Percentiles rank a stretch among this genome's conserved stretches.
Conservation (phyloP, 64 coral and sea anemone genomes). For the Catalaphyllia jardinei region DNA sequence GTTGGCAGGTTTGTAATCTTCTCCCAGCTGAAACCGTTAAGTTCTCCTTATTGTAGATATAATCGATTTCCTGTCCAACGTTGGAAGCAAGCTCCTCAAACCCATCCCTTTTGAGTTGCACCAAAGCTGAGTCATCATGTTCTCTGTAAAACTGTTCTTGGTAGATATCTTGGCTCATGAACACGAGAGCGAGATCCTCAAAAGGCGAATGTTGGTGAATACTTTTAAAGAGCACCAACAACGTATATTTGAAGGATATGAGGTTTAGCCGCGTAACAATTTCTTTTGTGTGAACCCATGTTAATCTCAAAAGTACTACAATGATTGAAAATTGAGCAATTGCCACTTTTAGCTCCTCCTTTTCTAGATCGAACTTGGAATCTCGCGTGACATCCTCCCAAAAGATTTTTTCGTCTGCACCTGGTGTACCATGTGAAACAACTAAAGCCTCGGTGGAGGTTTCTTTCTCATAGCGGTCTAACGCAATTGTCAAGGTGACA, state of each 20-base stretch:
- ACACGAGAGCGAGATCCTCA: slow-evolving; percentile 21
- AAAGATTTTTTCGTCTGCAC: background rate
- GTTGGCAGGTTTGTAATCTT: slow-evolving; percentile 35
- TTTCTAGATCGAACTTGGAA: background rate
- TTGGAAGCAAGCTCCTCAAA: slow-evolving; percentile 35
- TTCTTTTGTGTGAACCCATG: background rate
- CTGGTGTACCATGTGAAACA: slow-evolving; percentile 9
- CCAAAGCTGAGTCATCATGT: slow-evolving; percentile 19
- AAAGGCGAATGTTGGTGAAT: background rate
- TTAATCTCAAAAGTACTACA: slow-evolving; percentile 1
- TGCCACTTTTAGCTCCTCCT: background rate
- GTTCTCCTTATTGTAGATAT: slow-evolving; percentile 40
- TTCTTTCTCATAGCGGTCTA: background rate
- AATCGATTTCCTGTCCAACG: background rate
- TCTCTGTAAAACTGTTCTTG: slow-evolving; percentile 33
- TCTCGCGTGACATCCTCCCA: slow-evolving; percentile 29
- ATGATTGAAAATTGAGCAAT: slow-evolving; percentile 15
- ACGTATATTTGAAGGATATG: slow-evolving; percentile 23
- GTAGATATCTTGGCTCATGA: slow-evolving; percentile 48
- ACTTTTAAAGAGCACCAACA: slow-evolving; percentile 3
- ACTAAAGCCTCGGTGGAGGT: background rate
- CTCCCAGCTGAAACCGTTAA: slow-evolving; percentile 27
- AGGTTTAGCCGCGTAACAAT: slow-evolving; percentile 19
- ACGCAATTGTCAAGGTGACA: background rate
- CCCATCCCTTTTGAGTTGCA: slow-evolving; percentile 7